Conservation (phyloP, 1,140 invertebrate genomes). For the Metaphire vulgaris region DNA sequence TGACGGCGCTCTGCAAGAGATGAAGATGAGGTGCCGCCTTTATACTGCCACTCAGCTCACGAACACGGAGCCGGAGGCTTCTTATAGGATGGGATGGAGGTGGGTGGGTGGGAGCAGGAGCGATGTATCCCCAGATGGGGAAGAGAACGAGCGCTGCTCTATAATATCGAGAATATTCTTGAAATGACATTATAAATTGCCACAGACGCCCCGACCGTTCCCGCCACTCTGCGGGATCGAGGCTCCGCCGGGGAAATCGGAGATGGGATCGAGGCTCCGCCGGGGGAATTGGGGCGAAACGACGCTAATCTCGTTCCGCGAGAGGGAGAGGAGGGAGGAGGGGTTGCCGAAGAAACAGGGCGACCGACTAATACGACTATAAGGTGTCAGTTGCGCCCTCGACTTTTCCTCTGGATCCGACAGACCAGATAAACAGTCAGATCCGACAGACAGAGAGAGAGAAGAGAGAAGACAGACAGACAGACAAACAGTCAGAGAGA, state of each 20-base stretch:
- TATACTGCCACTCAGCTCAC: no score
- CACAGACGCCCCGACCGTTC: background rate
- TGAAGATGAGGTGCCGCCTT: background rate
- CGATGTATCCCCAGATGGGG: background rate
- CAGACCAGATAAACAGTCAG: no score
- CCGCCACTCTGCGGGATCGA: background rate
- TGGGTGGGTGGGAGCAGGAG: background rate
- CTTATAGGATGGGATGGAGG: background rate
- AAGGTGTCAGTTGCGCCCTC: no score
- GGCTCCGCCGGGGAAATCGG: background rate
- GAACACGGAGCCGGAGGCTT: background rate
- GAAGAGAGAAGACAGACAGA: background rate
- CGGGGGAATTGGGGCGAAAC: background rate
- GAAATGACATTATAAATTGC: no score
- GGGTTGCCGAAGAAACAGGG: background rate
- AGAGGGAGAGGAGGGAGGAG: background rate
- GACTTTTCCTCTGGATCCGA: no score
- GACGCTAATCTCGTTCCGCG: no score
- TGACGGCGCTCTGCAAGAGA: background rate
- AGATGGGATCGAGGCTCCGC: background rate
- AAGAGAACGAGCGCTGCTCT: background rate
- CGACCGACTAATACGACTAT: background rate
- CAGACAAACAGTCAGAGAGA: background rate
- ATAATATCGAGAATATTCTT: no score
- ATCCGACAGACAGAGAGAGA: background rate